These are phyloP conservation scores for Camelus dromedarius DNA, from an alignment of 2,113 vertebrate genomes.

Conservation along the genomic window DNA sequence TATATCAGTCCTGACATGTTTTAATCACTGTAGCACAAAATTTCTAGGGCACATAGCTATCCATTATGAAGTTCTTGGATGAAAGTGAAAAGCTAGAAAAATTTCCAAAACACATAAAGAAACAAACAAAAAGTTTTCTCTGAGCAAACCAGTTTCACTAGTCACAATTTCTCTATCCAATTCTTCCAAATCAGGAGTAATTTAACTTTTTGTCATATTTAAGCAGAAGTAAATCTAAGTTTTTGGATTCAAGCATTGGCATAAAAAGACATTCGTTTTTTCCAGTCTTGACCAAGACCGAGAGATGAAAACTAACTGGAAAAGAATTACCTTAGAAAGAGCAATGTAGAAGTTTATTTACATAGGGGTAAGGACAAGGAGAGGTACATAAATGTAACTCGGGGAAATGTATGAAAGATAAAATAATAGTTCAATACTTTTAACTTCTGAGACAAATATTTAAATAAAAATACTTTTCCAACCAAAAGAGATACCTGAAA, in stretches of 20 bases:
- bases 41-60: neutral
- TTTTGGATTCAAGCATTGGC: neutral
- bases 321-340: neutral
- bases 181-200: neutral
- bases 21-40: neutral
- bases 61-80: neutral
- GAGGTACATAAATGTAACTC: neutral
- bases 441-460: neutral
- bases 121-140: neutral
- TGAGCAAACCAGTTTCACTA: neutral
- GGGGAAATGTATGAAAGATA: neutral
- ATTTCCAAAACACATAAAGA: neutral
- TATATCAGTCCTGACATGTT: neutral
- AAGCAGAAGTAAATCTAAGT: neutral
- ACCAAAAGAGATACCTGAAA: neutral
- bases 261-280: neutral
- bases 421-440: neutral
- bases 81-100: neutral
- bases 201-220: neutral
- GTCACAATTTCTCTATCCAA: neutral
- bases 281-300: neutral
- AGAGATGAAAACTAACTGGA: neutral
- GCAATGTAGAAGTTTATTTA: neutral
- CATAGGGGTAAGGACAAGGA: neutral
- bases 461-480: neutral